Evolutionary conservation across 2,113 vertebrate species (phyloP), one percentile per base, ranked within the genome.

Genomic region (Martes martes): DNA sequence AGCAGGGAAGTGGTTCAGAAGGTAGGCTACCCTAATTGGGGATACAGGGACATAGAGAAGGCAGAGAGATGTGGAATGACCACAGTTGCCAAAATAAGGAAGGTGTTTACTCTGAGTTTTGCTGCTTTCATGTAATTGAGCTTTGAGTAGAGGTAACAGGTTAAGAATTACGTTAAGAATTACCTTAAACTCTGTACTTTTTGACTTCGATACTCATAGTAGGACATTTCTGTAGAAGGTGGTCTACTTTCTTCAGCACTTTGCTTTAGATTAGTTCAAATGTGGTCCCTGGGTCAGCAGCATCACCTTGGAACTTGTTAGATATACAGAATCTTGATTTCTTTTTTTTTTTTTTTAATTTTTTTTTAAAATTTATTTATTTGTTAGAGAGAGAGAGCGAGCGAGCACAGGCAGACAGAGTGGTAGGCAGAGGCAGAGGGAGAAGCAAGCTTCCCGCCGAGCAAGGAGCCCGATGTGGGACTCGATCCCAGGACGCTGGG

Each of bases 211-310:
- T 84, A 59, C 9, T 13, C 47, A n/a, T 19, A 61, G 3, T 59
- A 61, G 79, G 18, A 79, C 52, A 59, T 96, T 82, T 89, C 16
- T 85, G 14, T 45, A 47, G 28, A 86, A 84, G 11, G 23, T 81
- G 24, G 28, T 85, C 47, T 89, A 1, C 28, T 93, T 61, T 80
- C 80, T 81, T 61, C 24, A 39, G n/a, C 31, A n/a, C 39, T 95
- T 95, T 96, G 47, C 39, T 89, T 3, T 89, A 47, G 47, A 76
- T 67, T 81, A 85, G 33, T 92, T 95, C n/a, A 76, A 39, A 89
- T 87, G 15, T 82, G 33, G n/a, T 87, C 11, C 23, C 52, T 63
- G 26, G 50, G 65, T 59, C 26, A 76, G 74, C 2, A 91, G 21
- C 39, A 87, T 42, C 45, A 31, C 45, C 55, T 57, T 21, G 7